phyloP scores from a whole-genome alignment of 2,797 vertebrate genomes.

The Spinibarbus caldwelli region DNA sequence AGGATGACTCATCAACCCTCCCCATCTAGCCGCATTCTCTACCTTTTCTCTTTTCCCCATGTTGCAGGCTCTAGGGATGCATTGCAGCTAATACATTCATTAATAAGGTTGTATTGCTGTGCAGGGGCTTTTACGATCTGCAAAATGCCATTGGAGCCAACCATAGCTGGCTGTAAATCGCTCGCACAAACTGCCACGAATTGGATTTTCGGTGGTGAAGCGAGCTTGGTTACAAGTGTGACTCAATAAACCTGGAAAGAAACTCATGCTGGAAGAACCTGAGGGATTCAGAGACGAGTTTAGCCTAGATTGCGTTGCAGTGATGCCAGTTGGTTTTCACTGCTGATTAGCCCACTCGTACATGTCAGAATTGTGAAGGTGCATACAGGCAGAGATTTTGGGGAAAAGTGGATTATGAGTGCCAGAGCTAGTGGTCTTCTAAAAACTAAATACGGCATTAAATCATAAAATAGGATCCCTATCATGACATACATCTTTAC shows the following conservation, averaged over 20 bases:
- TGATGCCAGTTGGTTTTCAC: slow-evolving; percentile 68
- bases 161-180: slow-evolving; percentile 62
- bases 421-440: background rate
- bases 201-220: slow-evolving; percentile 64
- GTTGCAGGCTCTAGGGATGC: slow-evolving; percentile 38
- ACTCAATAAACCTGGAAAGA: slow-evolving; percentile 64
- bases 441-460: background rate
- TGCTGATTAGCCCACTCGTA: slow-evolving; percentile 67
- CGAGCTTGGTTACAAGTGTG: slow-evolving; percentile 47
- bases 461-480: background rate
- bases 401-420: background rate
- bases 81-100: slow-evolving; percentile 60
- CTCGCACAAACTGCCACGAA: slow-evolving; percentile 52
- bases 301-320: slow-evolving; percentile 71
- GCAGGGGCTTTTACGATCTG: slow-evolving; percentile 54
- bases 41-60: slow-evolving; percentile 10
- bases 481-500: background rate
- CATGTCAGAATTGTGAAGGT: slow-evolving; percentile 64
- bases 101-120: slow-evolving; percentile 61
- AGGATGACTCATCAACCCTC: slow-evolving; percentile 49
- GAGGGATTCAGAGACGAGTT: slow-evolving; percentile 64
- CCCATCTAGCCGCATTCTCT: background rate
- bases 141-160: slow-evolving; percentile 65
- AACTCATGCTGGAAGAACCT: slow-evolving; percentile 55
- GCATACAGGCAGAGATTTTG: slow-evolving; percentile 26